Base-by-base conservation (phyloP, 2,113 vertebrate species). In the Echinops telfairi region DNA sequence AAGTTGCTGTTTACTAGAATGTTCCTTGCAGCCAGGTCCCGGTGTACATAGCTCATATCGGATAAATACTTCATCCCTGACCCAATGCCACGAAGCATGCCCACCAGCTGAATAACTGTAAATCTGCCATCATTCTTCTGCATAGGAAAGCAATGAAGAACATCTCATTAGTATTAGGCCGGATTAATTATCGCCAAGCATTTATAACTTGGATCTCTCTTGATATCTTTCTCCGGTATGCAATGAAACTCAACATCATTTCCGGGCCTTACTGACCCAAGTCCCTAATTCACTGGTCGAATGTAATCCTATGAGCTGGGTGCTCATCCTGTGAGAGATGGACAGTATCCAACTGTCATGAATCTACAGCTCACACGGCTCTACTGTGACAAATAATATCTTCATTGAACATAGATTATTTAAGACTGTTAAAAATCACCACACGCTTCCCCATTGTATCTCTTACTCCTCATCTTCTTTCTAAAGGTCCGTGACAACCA, bases 61-160 rank as follows among this genome's bases (percentile, higher is more conserved):
- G 99, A 99, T 58, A 99, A 98, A 95, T 99, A 99, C 98, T 99
- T 99, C 99, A 99, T 99, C 38, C 99, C 99, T 0, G 99, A 99
- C 23, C 99, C 99, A 1, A 99, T 99, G 86, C 99, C 99, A 20
- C 99, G 99, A 86, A 99, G 98, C 98, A 99, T 99, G 81, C 99
- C 99, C 60, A 99, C 99, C 97, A 99, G 89, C 98, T 99, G 99
- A 96, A 99, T 99, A 88, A 99, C 99, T 0, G 99, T 99, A 97
- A 99, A 99, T 82, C 99, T 98, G 33, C 99, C 99, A 70, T 99
- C 99, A 0, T 99, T 99, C 98, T 99, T 99, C 99, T 99, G 97
- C 60, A 71, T 1, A 15, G 70, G 71, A 78, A 95, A 11, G 83
- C 40, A 84, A 62, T 33, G 64, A 92, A 71, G 83, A 78, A 95